Evolutionary conservation across 2,888 invertebrate genomes (phyloP).

Genomic region (Mongoloraphidia duomilia): DNA sequence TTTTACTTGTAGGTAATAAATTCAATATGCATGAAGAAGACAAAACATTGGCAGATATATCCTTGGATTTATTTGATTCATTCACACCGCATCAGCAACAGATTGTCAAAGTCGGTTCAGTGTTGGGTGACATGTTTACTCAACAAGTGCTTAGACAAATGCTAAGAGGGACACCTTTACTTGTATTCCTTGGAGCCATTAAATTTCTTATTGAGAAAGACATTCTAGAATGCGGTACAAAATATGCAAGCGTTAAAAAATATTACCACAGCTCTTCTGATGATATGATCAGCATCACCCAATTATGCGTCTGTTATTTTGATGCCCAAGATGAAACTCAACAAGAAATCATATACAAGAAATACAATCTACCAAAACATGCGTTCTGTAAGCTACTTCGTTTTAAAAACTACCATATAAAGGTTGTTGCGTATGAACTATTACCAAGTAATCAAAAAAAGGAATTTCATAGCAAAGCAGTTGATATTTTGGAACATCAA

Average conservation of each 20-base stretch:
- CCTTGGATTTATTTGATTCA: slow-evolving; percentile 40
- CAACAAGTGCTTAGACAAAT: slow-evolving; percentile 37
- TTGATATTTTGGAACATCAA: slow-evolving; percentile 34
- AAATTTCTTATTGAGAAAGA: slow-evolving; percentile 38
- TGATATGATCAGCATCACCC: background rate
- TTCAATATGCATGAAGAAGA: slow-evolving; percentile 10
- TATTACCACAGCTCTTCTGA: background rate
- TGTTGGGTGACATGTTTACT: slow-evolving; percentile 39
- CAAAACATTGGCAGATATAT: slow-evolving; percentile 31
- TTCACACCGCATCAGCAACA: slow-evolving; percentile 43
- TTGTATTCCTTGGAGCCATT: slow-evolving; percentile 37
- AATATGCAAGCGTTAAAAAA: slow-evolving; percentile 16
- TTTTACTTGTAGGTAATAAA: slow-evolving; percentile 5
- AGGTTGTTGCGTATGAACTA: slow-evolving; percentile 37
- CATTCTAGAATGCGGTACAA: slow-evolving; percentile 37
- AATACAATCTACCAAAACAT: slow-evolving; percentile 33
- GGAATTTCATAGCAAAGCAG: slow-evolving; percentile 38
- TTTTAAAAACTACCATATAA: slow-evolving; percentile 36
- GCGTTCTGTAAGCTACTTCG: slow-evolving; percentile 42
- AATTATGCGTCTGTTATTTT: slow-evolving; percentile 20
- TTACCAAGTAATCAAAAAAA: slow-evolving; percentile 38
- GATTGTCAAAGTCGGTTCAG: slow-evolving; percentile 42
- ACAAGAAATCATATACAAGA: slow-evolving; percentile 15
- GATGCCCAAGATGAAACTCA: slow-evolving; percentile 31
- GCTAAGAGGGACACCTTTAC: slow-evolving; percentile 35